Evolutionary conservation across 2,113 vertebrate species (phyloP).

Genomic region (Misgurnus anguillicaudatus): DNA sequence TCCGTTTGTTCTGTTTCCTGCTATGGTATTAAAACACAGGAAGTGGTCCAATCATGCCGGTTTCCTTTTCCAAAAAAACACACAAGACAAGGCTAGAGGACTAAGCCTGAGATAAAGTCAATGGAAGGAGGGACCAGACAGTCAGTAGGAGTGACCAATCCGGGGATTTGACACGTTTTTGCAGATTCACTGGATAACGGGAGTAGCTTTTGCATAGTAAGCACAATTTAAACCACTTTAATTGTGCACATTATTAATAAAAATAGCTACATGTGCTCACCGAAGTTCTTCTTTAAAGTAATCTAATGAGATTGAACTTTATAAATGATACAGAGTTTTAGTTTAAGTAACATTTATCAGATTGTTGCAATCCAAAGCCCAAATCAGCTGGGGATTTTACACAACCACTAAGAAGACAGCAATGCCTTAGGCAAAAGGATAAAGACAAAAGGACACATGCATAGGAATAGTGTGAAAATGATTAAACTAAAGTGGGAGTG

Average conservation of each 20-base stretch:
- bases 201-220: constrained; percentile 59
- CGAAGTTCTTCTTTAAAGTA: neutral
- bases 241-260: neutral
- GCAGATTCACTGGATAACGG: constrained; percentile 54
- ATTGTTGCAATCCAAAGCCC: constrained; percentile 62
- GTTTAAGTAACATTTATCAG: constrained; percentile 53
- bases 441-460: constrained; percentile 54
- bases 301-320: neutral
- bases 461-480: constrained; percentile 40
- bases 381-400: constrained; percentile 36
- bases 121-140: constrained; percentile 35
- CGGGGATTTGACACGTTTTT: constrained; percentile 58
- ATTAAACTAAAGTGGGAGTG: constrained; percentile 34
- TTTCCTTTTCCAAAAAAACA: constrained; percentile 68
- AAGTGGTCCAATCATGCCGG: constrained; percentile 78
- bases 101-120: constrained; percentile 43
- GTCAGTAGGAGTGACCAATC: constrained; percentile 55
- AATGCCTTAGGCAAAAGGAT: constrained; percentile 52
- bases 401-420: constrained; percentile 41
- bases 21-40: constrained; percentile 81
- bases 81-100: constrained; percentile 39
- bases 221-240: constrained; percentile 33
- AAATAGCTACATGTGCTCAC: neutral
- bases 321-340: neutral
- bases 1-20: constrained; percentile 83